These are phyloP conservation scores for Microctenopoma stevenorrisi DNA, from an alignment of 2,797 vertebrate species.

Conservation along the genomic window DNA sequence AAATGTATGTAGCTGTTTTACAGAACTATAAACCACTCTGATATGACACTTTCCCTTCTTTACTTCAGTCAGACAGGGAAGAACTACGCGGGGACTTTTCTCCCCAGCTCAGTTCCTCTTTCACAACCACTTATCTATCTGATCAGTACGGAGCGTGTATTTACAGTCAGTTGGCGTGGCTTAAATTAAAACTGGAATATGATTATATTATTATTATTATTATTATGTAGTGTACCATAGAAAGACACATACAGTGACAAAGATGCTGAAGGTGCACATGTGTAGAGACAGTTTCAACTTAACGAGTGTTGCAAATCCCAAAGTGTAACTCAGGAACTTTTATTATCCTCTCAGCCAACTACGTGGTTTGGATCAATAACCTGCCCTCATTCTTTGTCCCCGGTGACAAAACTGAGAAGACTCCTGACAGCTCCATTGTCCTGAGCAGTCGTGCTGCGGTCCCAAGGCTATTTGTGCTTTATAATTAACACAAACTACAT, in stretches of 20 bases:
- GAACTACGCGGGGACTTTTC: conserved; percentile 40
- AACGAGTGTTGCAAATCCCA: background rate
- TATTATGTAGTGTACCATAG: background rate
- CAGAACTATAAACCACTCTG: background rate
- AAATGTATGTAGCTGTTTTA: background rate
- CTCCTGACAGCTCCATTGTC: background rate
- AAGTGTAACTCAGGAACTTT: background rate
- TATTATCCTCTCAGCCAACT: background rate
- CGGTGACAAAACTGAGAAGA: conserved; percentile 3
- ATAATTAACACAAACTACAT: conserved; percentile 58
- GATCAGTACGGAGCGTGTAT: conserved; percentile 12
- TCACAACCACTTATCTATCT: conserved; percentile 34
- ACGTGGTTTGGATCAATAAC: background rate
- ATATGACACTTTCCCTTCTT: background rate
- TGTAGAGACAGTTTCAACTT: background rate
- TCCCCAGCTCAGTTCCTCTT: conserved; percentile 54
- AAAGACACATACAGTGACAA: background rate
- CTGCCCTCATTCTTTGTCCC: background rate
- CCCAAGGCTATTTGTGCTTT: conserved; percentile 33
- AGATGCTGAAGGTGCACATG: background rate
- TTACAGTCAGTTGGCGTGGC: conserved; percentile 20
- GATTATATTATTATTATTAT: background rate
- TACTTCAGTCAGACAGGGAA: conserved; percentile 23
- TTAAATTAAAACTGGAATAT: conserved; percentile 16
- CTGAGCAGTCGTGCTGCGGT: background rate